phyloP scores from a whole-genome alignment of 2,113 vertebrate species.

The Microtus oregoni region DNA sequence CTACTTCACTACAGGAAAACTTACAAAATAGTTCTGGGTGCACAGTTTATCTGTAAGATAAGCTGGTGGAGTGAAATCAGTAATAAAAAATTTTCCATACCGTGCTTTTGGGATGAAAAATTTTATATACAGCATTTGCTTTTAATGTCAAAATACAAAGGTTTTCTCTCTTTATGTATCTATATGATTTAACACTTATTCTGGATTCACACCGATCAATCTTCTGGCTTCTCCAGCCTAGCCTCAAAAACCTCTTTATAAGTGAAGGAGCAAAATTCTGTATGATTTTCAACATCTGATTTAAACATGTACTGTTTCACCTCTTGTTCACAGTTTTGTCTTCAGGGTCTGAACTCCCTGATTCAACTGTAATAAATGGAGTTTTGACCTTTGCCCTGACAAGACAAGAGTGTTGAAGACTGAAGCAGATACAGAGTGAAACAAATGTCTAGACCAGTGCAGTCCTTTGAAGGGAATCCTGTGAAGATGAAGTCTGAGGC shows the following conservation, averaged over 20 bases:
- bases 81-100: slow-evolving; percentile 55
- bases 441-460: slow-evolving; percentile 36
- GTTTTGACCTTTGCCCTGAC: slow-evolving; percentile 49
- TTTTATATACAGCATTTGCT: background rate
- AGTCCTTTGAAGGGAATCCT: slow-evolving; percentile 28
- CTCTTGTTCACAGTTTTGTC: background rate
- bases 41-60: background rate
- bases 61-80: background rate
- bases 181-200: slow-evolving; percentile 34
- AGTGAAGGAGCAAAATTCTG: slow-evolving; percentile 42
- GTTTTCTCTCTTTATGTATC: background rate
- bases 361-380: slow-evolving; percentile 11
- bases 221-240: slow-evolving; percentile 6
- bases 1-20: background rate
- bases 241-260: background rate
- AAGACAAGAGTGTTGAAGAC: background rate
- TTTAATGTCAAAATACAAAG: slow-evolving; percentile 37
- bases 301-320: background rate
- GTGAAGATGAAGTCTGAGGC: slow-evolving; percentile 51
- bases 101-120: background rate
- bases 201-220: background rate
- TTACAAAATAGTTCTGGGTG: slow-evolving; percentile 26
- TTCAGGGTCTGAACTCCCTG: background rate
- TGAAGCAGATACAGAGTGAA: background rate
- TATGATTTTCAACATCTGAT: background rate